Base-by-base conservation (phyloP, 2,888 invertebrate species). In the Lasioglossum vierecki region DNA sequence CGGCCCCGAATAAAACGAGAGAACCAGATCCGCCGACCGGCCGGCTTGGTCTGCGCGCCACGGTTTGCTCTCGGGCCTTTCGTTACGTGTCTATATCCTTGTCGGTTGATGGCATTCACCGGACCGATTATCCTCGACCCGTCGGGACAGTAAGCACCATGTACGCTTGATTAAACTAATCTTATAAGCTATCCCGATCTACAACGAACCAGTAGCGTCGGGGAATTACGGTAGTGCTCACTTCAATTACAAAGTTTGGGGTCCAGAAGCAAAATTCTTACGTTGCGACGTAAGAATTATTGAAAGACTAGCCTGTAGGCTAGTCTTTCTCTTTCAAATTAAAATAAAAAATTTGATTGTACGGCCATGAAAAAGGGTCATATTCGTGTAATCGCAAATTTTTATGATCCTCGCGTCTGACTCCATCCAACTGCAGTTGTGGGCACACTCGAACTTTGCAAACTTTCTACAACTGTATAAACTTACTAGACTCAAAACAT, bases 81-180 rank as follows among this genome's bases (percentile, higher is more conserved):
- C 71, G 53, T 30, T 39, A 30, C 71, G 53, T 35, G 41, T 77
- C 72, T 44, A 57, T 78, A 84, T 79, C 83, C 86, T 76, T 70
- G 85, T 81, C 76, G 78, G 26, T 35, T 71, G 63, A 75, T 53
- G 73, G 57, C 53, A 68, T 57, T 63, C 72, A 30, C 46, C 74
- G 15, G 22, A 49, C 66, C 88, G 82, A 89, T 89, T 80, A 86
- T 86, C 82, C 80, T 70, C 71, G 72, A 75, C 46, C 74, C 82
- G 49, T 72, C 78, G 35, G 71, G 53, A 78, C 73, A 75, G 79
- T 82, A 84, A 83, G 79, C 79, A 87, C 87, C 68, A 66, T 74
- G 87, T 88, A 73, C 79, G 74, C 63, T 84, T 85, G 85, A 89
- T 89, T 88, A 85, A 88, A 83, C 83, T 88, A 79, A 82, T 85